Conservation (phyloP, 2,888 invertebrate genomes). For the Lottia scabra region DNA sequence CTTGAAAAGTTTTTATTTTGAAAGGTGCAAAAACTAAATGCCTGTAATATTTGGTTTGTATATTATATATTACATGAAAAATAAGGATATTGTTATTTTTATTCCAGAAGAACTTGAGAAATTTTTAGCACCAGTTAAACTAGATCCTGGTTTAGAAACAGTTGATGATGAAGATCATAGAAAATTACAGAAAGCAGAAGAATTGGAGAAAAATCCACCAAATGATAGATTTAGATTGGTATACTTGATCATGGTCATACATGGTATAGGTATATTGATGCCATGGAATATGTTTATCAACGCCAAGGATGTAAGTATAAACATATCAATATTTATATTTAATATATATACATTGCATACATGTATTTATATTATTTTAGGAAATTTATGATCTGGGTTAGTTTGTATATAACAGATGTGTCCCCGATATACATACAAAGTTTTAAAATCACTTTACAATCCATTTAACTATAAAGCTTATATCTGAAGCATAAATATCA, state of each 20-base stretch:
- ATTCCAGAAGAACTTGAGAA: constrained; percentile 32
- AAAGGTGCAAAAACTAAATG: neutral
- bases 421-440: no score
- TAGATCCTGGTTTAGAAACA: constrained; percentile 48
- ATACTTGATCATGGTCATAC: constrained; percentile 88
- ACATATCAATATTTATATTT: no score
- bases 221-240: constrained; percentile 73
- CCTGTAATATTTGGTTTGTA: neutral
- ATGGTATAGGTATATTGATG: constrained; percentile 93
- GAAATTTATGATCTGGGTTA: no score
- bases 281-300: constrained; percentile 99
- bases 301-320: constrained; percentile 80
- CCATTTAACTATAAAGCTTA: no score
- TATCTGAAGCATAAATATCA: no score
- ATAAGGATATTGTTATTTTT: neutral
- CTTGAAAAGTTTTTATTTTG: no score
- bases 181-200: constrained; percentile 22
- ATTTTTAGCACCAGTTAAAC: constrained; percentile 42
- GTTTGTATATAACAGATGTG: no score
- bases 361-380: no score
- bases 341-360: no score
- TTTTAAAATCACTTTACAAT: no score
- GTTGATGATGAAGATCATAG: constrained; percentile 34
- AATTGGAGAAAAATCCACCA: constrained; percentile 37
- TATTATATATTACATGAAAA: neutral